These are phyloP conservation scores for Julus scanicus DNA, from an alignment of 2,888 invertebrate species.

Conservation along the genomic window DNA sequence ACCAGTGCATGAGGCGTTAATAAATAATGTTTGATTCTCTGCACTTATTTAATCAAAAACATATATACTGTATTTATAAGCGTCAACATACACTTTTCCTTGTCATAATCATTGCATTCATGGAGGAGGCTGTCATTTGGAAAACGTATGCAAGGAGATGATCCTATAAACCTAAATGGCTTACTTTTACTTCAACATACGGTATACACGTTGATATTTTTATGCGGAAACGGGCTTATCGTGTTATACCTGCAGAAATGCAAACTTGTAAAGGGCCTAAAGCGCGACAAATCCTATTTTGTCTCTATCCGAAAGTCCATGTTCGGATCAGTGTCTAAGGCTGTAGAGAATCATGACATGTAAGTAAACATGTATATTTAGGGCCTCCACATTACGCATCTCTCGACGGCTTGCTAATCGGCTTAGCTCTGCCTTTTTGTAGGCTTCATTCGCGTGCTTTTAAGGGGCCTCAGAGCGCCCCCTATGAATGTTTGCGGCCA, in stretches of 20 bases:
- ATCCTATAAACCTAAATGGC: too few species aligned
- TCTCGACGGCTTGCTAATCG: neutral
- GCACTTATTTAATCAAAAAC: too few species aligned
- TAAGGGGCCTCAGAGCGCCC: conserved; percentile 33
- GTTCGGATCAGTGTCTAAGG: conserved; percentile 8
- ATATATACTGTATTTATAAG: too few species aligned
- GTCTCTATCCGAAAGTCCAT: neutral
- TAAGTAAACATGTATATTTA: conserved; percentile 27
- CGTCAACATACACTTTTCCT: too few species aligned
- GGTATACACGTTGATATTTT: neutral
- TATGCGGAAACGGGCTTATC: neutral
- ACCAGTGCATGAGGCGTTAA: too few species aligned
- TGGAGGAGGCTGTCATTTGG: too few species aligned
- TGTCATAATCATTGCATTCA: too few species aligned
- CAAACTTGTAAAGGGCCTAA: neutral
- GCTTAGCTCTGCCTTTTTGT: conserved; percentile 33
- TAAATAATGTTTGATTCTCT: too few species aligned
- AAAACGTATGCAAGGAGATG: too few species aligned
- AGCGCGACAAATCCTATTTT: neutral
- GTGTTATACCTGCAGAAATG: neutral
- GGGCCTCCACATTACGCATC: conserved; percentile 22
- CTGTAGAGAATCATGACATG: neutral
- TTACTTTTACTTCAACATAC: neutral
- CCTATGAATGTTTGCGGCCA: conserved; percentile 37
- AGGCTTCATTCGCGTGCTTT: conserved; percentile 26